phyloP scores from a whole-genome alignment of 1,140 invertebrate genomes.

The Drosophila pseudoobscura region DNA sequence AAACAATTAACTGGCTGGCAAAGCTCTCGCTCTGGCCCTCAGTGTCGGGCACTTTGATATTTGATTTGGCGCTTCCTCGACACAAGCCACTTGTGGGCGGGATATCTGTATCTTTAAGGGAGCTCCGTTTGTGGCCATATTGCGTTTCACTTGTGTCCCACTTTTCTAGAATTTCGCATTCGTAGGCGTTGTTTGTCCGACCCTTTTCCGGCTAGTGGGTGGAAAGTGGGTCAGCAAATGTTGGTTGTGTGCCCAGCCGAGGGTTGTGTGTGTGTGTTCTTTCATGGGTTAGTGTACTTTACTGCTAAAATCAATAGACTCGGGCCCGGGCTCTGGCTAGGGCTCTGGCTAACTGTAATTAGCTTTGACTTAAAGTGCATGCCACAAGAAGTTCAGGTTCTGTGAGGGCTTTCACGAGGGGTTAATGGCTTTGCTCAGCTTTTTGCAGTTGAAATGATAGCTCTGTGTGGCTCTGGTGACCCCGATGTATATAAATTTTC shows the following conservation, averaged over 20 bases:
- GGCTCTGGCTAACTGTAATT: constrained; percentile 53
- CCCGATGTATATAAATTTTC: no score
- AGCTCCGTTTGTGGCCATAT: constrained; percentile 68
- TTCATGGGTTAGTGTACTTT: constrained; percentile 66
- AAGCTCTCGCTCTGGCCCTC: neutral
- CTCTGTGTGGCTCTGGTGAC: no score
- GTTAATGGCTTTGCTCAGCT: neutral
- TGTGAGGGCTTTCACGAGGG: constrained; percentile 9
- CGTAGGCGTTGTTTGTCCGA: constrained; percentile 52
- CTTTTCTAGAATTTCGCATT: constrained; percentile 48
- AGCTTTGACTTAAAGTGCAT: constrained; percentile 57
- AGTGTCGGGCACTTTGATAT: constrained; percentile 41
- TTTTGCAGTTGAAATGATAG: no score
- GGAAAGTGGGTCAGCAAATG: constrained; percentile 65
- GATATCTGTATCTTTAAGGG: constrained; percentile 1
- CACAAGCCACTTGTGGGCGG: neutral
- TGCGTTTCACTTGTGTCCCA: constrained; percentile 77
- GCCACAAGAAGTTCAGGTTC: constrained; percentile 48
- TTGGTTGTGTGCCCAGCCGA: constrained; percentile 21
- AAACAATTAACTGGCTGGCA: constrained; percentile 36
- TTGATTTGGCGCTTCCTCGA: constrained; percentile 32
- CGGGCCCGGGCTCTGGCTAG: constrained; percentile 7
- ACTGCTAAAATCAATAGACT: constrained; percentile 57
- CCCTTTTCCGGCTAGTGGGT: constrained; percentile 25
- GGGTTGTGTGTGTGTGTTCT: constrained; percentile 7